Evolutionary conservation across 2,113 vertebrate species (phyloP), one percentile per base, ranked within the genome.

Genomic region (Urocitellus parryii): DNA sequence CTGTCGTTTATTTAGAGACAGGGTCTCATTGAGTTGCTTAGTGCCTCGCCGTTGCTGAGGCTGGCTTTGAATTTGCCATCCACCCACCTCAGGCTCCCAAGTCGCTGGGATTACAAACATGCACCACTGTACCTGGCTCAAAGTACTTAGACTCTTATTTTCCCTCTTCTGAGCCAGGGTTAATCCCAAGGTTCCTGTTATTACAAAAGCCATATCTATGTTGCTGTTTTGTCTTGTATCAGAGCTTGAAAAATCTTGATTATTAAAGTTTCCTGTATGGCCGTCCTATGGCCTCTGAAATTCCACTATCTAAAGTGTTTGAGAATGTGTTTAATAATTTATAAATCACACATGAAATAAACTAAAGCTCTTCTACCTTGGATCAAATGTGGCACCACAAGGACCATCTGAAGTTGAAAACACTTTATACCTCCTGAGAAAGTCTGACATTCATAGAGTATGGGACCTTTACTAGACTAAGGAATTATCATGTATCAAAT

Each of bases 201-300:
- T 61, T 73, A 29, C 70, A 89, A 91, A 70, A 14, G 18, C 56
- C 34, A 20, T 42, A 7, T 61, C 34, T 48, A 13, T 61, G 24
- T 34, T 94, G 45, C 48, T 93, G 29, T 53, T 90, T 9, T 25
- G 20, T 76, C 18, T 76, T n/a, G 0, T 56, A 11, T 67, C 37
- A 80, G 48, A 94, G 29, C 42, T 88, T 87, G 17, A 96, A 88
- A 93, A 82, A 53, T 72, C 45, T 67, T 42, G 32, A 45, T 85
- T n/a, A 77, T 16, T 94, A 25, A 51, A 78, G 45, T 67, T 94
- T 88, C 56, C 51, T 79, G 13, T 58, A 51, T 45, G 45, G 16
- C n/a, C 5, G 6, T 8, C 14, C 42, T 24, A 13, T 22, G 32
- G 34, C 27, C n/a, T 74, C 70, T 65, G 87, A 4, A 82, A 45